These are phyloP conservation scores for Protodeltote pygarga DNA, from an alignment of 2,888 invertebrate species.

Conservation along the genomic window DNA sequence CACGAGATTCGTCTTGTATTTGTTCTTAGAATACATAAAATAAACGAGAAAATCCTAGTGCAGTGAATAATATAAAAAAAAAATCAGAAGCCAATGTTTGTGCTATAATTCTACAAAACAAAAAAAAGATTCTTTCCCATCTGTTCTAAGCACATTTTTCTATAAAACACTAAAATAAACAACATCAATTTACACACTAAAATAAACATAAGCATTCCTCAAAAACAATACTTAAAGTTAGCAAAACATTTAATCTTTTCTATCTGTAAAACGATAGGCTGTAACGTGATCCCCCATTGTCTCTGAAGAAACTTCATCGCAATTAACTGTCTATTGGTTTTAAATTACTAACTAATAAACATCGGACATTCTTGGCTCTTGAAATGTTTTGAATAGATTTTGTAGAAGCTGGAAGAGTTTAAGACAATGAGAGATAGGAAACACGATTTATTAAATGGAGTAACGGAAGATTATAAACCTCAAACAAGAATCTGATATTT, in stretches of 20 bases:
- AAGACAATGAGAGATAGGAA: background rate
- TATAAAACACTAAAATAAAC: constrained; percentile 27
- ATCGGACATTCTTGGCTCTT: constrained; percentile 36
- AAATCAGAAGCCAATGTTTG: no score
- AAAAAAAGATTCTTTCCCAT: background rate
- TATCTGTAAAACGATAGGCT: constrained; percentile 63
- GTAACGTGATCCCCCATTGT: constrained; percentile 79
- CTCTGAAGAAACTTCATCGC: constrained; percentile 54
- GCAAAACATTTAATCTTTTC: constrained; percentile 63
- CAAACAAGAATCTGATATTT: no score
- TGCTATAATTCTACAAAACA: no score
- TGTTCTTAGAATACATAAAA: no score
- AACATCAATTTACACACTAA: constrained; percentile 35
- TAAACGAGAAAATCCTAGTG: no score
- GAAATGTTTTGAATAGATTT: constrained; percentile 36
- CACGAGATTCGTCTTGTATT: no score
- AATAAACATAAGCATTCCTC: constrained; percentile 28
- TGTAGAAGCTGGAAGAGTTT: constrained; percentile 3
- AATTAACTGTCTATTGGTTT: constrained; percentile 72
- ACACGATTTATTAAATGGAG: no score
- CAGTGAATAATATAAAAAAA: no score
- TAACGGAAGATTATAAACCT: no score
- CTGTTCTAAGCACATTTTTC: constrained; percentile 1
- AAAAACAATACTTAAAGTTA: constrained; percentile 35
- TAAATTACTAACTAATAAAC: constrained; percentile 66